A percentile compares a stretch with the other conserved stretches of the same genome.
These are phyloP conservation scores for Lytechinus pictus DNA, from an alignment of 35 echinoderm and acorn worm genomes.

Conservation along the genomic window DNA sequence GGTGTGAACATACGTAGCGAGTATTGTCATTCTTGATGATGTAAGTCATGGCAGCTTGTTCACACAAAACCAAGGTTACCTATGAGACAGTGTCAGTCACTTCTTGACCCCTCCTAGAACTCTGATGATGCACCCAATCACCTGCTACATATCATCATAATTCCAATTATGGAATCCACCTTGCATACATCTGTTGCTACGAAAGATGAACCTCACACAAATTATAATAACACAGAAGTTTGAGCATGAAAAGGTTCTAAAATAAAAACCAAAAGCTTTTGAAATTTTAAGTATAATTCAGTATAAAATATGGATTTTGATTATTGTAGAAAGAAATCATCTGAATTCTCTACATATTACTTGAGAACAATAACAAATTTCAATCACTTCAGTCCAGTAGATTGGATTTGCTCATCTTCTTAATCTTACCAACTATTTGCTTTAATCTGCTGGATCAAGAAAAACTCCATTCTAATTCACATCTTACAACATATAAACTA, in stretches of 20 bases:
- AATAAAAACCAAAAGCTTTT: background rate
- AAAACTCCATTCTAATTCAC: too few species aligned
- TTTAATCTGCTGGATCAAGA: too few species aligned
- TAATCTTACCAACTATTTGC: too few species aligned
- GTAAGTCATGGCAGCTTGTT: too few species aligned
- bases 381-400: background rate
- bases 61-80: background rate
- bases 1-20: too few species aligned
- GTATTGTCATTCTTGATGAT: too few species aligned
- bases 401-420: too few species aligned
- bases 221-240: background rate
- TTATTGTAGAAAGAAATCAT: too few species aligned
- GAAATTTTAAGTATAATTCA: background rate
- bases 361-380: background rate
- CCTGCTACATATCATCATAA: background rate
- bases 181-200: background rate
- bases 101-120: background rate
- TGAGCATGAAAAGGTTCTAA: background rate
- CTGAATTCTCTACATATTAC: background rate
- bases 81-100: background rate
- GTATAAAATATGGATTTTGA: background rate
- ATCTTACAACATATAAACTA: background rate
- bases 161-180: background rate
- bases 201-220: background rate
- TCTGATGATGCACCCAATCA: background rate